Evolutionary conservation across 2,797 vertebrate species (phyloP), one percentile per base, ranked within the genome.

Genomic region (Microchirus variegatus): DNA sequence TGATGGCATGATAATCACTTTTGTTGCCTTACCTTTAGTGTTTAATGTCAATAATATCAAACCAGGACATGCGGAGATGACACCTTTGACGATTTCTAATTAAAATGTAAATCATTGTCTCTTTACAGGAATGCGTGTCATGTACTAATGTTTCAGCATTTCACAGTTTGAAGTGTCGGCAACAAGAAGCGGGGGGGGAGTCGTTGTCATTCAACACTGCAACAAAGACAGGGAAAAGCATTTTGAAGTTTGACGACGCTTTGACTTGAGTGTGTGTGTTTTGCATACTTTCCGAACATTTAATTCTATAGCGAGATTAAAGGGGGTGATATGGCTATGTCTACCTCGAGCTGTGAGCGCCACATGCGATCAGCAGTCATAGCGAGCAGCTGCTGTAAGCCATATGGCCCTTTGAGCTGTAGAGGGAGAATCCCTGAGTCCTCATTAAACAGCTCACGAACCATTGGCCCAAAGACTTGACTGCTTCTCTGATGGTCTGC

Each of bases 361-460:
- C 78, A 73, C 88, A 81, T 80, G 77, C 67, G 56, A 80, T 82
- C 77, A 75, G 77, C 73, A 84, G 74, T 78, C 78, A 62, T 72
- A 49, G 59, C 40, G 63, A 89, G 80, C 89, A 91, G 87, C 85
- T 91, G 85, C 85, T 89, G 63, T 73, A 75, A 83, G 80, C 86
- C 90, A 90, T 89, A 89, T 91, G 90, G 87, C 75, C 69, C 77
- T 87, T 70, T 82, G 74, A 87, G 78, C 77, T 70, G 74, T 72
- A 55, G 72, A 85, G 72, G 64, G 81, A 87, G 75, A 80, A 80
- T 86, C 81, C 81, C 81, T 0, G 53, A 76, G 73, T 84, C 75
- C 78, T 85, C 87, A 89, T 90, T 88, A 84, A 84, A 89, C 74
- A 80, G 77, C 73, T 87, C 84, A 88, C 84, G 83, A 85, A 83